Evolutionary conservation across 2,888 invertebrate genomes (phyloP).

Genomic region (Neoitamus cyanurus): DNA sequence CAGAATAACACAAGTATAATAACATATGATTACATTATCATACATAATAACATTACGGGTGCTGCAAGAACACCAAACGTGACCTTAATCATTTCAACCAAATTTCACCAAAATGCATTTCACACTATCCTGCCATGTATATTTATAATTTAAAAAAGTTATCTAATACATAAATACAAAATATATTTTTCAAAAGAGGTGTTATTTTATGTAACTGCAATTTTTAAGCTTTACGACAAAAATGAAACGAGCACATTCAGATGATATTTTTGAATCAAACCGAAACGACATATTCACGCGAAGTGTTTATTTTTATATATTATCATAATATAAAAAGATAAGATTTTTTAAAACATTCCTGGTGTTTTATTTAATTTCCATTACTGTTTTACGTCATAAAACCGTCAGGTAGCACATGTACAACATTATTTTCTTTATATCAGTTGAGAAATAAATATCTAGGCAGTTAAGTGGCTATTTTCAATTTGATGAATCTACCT

Average conservation of each 20-base stretch:
- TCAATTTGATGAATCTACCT: background rate
- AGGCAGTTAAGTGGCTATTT: background rate
- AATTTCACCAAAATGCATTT: background rate
- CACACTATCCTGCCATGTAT: background rate
- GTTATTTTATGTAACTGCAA: background rate
- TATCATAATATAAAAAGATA: background rate
- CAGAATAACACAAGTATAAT: background rate
- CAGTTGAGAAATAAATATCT: background rate
- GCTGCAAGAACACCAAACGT: background rate
- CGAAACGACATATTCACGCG: conserved; percentile 11
- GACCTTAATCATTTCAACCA: background rate
- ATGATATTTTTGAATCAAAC: conserved; percentile 4
- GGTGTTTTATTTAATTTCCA: background rate
- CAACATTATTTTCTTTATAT: background rate
- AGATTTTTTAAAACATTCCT: background rate
- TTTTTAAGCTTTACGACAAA: conserved; percentile 2
- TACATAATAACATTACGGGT: background rate
- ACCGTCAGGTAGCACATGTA: background rate
- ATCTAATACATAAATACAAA: background rate
- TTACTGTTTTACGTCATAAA: background rate
- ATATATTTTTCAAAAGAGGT: background rate
- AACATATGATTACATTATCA: background rate
- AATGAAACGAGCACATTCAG: conserved; percentile 4
- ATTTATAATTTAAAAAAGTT: background rate
- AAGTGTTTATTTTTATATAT: background rate